A percentile compares a stretch with the other conserved stretches of the same genome.
These are phyloP conservation scores for Noctuana brunneofusca DNA, from an alignment of 2,888 invertebrate genomes.

Conservation along the genomic window DNA sequence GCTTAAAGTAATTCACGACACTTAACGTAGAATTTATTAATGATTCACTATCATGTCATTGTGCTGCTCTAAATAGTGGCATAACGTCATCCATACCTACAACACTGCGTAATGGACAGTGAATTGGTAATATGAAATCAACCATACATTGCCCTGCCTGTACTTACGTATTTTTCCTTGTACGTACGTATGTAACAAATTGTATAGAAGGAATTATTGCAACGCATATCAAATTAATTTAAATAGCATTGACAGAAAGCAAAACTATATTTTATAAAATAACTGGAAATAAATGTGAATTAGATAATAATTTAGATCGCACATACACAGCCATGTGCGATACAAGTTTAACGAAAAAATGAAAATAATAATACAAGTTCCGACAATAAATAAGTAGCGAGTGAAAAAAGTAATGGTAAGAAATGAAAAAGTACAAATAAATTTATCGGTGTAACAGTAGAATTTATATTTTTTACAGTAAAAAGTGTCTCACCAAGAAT, in stretches of 20 bases:
- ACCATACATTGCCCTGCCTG: constrained; percentile 36
- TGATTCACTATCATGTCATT: constrained; percentile 52
- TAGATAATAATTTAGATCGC: too few relatives aligned
- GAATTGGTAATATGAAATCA: constrained; percentile 38
- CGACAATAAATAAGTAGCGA: too few relatives aligned
- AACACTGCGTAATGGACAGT: constrained; percentile 35
- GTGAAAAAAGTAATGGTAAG: too few relatives aligned
- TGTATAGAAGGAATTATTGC: not conserved
- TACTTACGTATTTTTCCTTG: constrained; percentile 36
- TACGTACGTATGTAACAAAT: not conserved
- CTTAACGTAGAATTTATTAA: constrained; percentile 50
- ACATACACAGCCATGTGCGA: too few relatives aligned
- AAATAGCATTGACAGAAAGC: too few relatives aligned
- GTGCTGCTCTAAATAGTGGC: constrained; percentile 46
- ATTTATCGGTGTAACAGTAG: too few relatives aligned
- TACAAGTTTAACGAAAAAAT: too few relatives aligned
- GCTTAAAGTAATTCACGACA: constrained; percentile 44
- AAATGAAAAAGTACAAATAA: too few relatives aligned
- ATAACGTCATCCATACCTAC: constrained; percentile 46
- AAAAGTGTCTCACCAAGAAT: constrained; percentile 11
- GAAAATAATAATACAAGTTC: too few relatives aligned
- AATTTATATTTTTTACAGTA: not conserved
- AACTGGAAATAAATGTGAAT: too few relatives aligned
- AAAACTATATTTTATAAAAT: too few relatives aligned
- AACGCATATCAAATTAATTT: not conserved